Evolutionary conservation across 2,888 invertebrate species (phyloP), one percentile per base, ranked within the genome.

Genomic region (Crepidodera aurea): DNA sequence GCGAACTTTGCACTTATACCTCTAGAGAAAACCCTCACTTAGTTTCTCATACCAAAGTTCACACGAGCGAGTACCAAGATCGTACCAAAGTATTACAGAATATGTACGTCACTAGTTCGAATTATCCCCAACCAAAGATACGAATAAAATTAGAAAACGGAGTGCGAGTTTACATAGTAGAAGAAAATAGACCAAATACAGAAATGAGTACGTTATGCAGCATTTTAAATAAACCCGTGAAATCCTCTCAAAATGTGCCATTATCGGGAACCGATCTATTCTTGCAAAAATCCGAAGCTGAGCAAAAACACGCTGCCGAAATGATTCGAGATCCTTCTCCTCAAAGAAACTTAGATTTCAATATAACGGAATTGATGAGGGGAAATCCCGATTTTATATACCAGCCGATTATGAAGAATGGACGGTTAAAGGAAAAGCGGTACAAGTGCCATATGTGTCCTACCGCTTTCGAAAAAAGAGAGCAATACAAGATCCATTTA

Each of bases 391-490:
- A 90, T 69, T 91, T 91, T 72, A 86, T 88, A 54, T 91, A 91
- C 75, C 91, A 90, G 1, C 89, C 89, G 0, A 89, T 88, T 68
- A 75, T 90, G 60, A 89, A 90, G 78, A 91, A 91, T 74, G 91
- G 91, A 0, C 84, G 88, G 2, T 82, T 89, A 73, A 90, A 90
- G 76, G 90, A 90, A 75, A 91, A 91, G 76, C 85, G 90, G 2
- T 92, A 91, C 80, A 91, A 92, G 79, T 93, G 93, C 78, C 88
- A 89, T 72, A 92, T 92, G 80, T 94, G 94, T 76, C 94, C 94
- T 0, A 93, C 93, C 42, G 92, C 93, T 0, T 94, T 94, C 79
- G 92, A 93, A 73, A 93, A 94, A 80, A 84, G 90, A 34, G 90
- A 91, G 73, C 92, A 94, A 78, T 94, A 91, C 79, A 90, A 91